phyloP scores from a whole-genome alignment of 2,113 vertebrate genomes.

The Antechinus stuartii region DNA sequence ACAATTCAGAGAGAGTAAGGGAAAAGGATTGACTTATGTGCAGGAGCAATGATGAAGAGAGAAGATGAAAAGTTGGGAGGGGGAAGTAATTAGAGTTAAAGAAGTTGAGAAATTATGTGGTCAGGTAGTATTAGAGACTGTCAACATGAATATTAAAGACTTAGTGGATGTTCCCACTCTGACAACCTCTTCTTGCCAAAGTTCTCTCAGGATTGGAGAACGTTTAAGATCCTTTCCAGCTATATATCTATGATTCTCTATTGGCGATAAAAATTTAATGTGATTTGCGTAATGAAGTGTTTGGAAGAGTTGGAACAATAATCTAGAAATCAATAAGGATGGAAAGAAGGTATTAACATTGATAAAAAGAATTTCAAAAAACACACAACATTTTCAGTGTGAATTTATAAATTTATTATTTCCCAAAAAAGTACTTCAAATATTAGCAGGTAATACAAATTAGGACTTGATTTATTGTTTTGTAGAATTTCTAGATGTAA shows the following conservation, averaged over 20 bases:
- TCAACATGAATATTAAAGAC: background rate
- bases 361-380: too few relatives aligned
- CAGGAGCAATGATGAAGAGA: background rate
- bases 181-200: background rate
- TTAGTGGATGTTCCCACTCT: background rate
- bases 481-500: too few relatives aligned
- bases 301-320: too few relatives aligned
- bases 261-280: too few relatives aligned
- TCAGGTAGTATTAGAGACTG: background rate
- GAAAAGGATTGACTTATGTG: background rate
- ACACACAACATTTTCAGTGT: too few relatives aligned
- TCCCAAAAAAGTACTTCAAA: too few relatives aligned
- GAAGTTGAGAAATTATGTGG: background rate
- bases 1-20: background rate
- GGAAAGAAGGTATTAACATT: too few relatives aligned
- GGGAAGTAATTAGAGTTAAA: background rate
- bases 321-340: too few relatives aligned
- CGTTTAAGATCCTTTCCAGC: background rate
- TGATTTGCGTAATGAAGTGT: too few relatives aligned
- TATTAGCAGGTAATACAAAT: too few relatives aligned
- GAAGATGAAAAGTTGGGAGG: background rate
- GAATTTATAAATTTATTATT: too few relatives aligned
- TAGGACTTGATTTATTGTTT: too few relatives aligned
- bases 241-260: background rate
- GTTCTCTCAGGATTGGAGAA: background rate